Base-by-base conservation (phyloP, 2,888 invertebrate species). In the Andrena trimmerana region DNA sequence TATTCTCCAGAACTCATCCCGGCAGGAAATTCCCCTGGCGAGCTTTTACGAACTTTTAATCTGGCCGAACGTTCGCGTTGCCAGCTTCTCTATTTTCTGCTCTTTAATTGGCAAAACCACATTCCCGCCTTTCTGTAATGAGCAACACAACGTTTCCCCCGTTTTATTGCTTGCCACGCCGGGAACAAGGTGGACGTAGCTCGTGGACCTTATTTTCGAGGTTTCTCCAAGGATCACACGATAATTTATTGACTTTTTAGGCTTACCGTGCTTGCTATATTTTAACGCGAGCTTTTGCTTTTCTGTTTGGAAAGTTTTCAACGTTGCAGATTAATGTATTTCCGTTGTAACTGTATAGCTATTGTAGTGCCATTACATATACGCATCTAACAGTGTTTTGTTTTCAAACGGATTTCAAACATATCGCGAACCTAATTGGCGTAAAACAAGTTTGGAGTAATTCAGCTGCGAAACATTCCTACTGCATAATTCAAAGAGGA, bases 391-490 rank as follows among this genome's bases (percentile, higher is more conserved):
- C 42, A 42, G 42, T 16, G 42, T 13, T 42, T 42, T 42, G 42
- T 42, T 42, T 42, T 42, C 42, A 42, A 42, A 42, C 42, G 42
- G 42, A 42, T 42, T 42, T 13, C 42, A 16, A 42, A 42, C 16
- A 16, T 42, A 42, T 16, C 42, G 42, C 66, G 27, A 29, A 42
- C 24, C 50, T 52, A 62, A 52, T 72, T 33, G 65, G 52, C 72
- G 31, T n/a, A 6, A 52, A 31, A 24, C 65, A n/a, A 36, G 33
- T 33, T 10, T 20, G 33, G 5, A 63, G 52, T 54, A 69, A 69
- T 57, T 42, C 57, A 57, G 16, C 33, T 27, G 16, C 24, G 16
- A 52, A 48, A 33, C 10, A 16, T 48, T 8, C 10, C 29, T 24
- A 5, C 27, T 27, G 1, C 33, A 52, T 62, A 24, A 72, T 52